phyloP scores from a whole-genome alignment of 2,888 invertebrate genomes.

The Hydropsyche betteni region DNA sequence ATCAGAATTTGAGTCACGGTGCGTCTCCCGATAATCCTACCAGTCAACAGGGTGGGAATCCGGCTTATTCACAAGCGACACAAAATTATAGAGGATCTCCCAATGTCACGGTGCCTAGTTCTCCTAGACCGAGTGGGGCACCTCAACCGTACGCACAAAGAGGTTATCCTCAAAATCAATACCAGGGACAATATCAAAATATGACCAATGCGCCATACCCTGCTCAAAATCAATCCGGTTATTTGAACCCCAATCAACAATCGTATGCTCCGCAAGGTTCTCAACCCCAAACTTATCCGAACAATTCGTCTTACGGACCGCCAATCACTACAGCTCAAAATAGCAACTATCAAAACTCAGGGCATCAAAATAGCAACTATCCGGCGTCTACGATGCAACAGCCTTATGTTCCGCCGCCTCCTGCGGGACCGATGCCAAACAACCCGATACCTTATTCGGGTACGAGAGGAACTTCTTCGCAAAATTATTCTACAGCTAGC shows the following conservation, averaged over 20 bases:
- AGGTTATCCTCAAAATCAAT: constrained; percentile 74
- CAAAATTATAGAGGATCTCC: constrained; percentile 64
- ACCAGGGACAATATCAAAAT: constrained; percentile 69
- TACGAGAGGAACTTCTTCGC: constrained; percentile 57
- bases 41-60: constrained; percentile 60
- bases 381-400: constrained; percentile 63
- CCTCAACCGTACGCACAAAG: constrained; percentile 72
- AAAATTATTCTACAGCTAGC: constrained; percentile 63
- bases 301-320: constrained; percentile 71
- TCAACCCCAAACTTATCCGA: constrained; percentile 74
- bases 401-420: constrained; percentile 60
- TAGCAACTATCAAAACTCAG: constrained; percentile 67
- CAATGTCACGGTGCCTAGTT: constrained; percentile 64
- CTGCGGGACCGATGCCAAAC: constrained; percentile 51
- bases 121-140: constrained; percentile 67
- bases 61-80: constrained; percentile 61
- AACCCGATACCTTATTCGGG: constrained; percentile 63
- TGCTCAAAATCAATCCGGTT: constrained; percentile 70
- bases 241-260: constrained; percentile 73
- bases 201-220: constrained; percentile 69
- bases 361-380: constrained; percentile 59
- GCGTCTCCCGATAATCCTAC: constrained; percentile 40
- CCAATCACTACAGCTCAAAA: constrained; percentile 68
- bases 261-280: constrained; percentile 70
- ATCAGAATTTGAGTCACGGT: constrained; percentile 53